These are phyloP conservation scores for Falcaria lacertinaria DNA, from an alignment of 2,888 invertebrate genomes.

Conservation along the genomic window DNA sequence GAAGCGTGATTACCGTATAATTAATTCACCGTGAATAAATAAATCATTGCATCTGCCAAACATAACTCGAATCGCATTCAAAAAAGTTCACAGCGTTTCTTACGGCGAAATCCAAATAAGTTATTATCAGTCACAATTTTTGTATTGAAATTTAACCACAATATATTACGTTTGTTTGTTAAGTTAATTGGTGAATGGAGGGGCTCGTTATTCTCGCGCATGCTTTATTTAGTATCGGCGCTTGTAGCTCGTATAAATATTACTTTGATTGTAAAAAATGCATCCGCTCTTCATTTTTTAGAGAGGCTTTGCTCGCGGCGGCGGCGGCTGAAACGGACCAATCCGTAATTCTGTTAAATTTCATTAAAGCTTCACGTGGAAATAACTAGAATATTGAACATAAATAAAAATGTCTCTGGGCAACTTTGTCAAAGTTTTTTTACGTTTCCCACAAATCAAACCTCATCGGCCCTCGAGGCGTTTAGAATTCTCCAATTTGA, in stretches of 20 bases:
- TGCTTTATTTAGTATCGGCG: constrained; percentile 64
- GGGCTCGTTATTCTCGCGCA: constrained; percentile 68
- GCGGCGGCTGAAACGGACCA: constrained; percentile 14
- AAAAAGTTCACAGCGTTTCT: constrained; percentile 9
- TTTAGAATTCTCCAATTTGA: constrained; percentile 18
- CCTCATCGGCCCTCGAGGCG: constrained; percentile 1
- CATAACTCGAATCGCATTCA: no score
- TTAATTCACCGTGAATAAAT: no score
- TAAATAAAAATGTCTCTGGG: constrained; percentile 5
- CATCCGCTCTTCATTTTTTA: constrained; percentile 49
- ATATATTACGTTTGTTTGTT: constrained; percentile 80
- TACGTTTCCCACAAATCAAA: constrained; percentile 27
- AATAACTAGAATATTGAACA: background rate
- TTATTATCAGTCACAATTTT: constrained; percentile 57
- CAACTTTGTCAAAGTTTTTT: constrained; percentile 22
- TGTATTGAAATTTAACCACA: constrained; percentile 75
- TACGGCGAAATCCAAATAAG: constrained; percentile 27
- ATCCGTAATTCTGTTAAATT: constrained; percentile 42
- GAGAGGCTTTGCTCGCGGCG: constrained; percentile 33
- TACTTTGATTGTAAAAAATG: constrained; percentile 73
- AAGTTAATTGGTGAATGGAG: constrained; percentile 78
- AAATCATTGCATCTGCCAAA: no score
- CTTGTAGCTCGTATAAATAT: constrained; percentile 48
- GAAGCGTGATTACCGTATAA: no score
- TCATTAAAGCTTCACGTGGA: constrained; percentile 29